Conservation (phyloP, 2,797 vertebrate species). For the Loriculus beryllinus region DNA sequence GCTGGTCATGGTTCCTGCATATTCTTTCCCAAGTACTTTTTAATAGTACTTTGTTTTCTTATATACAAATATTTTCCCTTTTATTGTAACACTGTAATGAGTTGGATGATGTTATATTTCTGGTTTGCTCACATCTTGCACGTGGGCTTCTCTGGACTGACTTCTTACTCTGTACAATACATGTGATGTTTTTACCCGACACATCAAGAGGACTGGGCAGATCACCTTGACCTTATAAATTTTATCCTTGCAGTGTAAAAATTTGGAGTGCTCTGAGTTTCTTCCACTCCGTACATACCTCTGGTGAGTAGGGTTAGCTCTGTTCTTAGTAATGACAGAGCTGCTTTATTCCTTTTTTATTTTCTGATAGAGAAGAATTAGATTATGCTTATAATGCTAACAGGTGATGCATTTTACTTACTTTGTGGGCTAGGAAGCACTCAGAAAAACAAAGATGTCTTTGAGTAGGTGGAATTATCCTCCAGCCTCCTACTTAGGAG, state of each 20-base stretch:
- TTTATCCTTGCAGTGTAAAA: not conserved
- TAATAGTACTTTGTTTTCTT: not conserved
- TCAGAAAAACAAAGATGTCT: not conserved
- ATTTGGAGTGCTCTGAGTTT: not conserved
- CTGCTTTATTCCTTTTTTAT: not conserved
- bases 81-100: not conserved
- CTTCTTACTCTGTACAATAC: not conserved
- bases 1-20: not conserved
- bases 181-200: not conserved
- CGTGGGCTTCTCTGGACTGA: not conserved
- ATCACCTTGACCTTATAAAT: not conserved
- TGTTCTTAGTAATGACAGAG: not conserved
- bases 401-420: not conserved
- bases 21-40: not conserved
- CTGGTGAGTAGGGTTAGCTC: not conserved
- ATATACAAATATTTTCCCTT: not conserved
- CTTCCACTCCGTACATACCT: accelerated
- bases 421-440: not conserved
- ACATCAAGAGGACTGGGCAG: not conserved
- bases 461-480: not conserved
- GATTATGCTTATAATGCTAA: not conserved
- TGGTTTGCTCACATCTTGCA: not conserved
- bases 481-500: not conserved
- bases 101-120: not conserved
- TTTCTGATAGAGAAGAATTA: not conserved